These are phyloP conservation scores for Protonibea diacanthus DNA, from an alignment of 2,797 vertebrate genomes.

Conservation along the genomic window DNA sequence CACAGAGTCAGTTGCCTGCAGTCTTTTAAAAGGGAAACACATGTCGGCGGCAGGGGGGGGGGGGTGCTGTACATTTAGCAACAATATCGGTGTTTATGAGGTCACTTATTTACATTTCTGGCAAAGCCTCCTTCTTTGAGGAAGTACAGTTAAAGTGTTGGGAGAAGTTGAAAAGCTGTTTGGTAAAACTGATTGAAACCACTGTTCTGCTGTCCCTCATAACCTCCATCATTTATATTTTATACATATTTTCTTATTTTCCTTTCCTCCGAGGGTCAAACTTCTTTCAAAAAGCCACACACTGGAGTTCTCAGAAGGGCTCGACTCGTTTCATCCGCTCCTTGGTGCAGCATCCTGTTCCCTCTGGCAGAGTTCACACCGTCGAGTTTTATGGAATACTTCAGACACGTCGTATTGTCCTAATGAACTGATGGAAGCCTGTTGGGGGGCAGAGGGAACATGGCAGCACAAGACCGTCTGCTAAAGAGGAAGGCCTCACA, in stretches of 20 bases:
- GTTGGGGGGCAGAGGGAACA: slow-evolving; percentile 20
- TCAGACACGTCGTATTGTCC: slow-evolving; percentile 56
- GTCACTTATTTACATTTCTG: background rate
- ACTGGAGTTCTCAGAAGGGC: slow-evolving; percentile 19
- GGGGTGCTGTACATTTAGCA: slow-evolving; percentile 28
- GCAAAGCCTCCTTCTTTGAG: background rate
- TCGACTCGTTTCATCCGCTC: slow-evolving; percentile 25
- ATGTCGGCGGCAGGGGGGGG: slow-evolving; percentile 26
- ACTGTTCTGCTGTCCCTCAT: background rate
- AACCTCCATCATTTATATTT: background rate
- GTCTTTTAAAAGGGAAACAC: slow-evolving; percentile 49
- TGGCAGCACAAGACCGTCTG: slow-evolving; percentile 14
- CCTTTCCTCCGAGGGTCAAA: slow-evolving; percentile 34
- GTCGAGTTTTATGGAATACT: slow-evolving; percentile 64
- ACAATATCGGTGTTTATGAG: background rate
- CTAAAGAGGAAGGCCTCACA: slow-evolving; percentile 8
- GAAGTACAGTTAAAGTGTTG: background rate
- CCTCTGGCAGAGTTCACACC: slow-evolving; percentile 60
- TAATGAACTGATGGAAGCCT: slow-evolving; percentile 61
- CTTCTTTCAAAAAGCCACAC: slow-evolving; percentile 3
- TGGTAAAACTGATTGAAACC: background rate
- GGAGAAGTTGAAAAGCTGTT: background rate
- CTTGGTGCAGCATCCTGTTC: slow-evolving; percentile 60
- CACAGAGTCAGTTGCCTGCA: slow-evolving; percentile 17
- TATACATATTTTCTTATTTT: slow-evolving; percentile 7